Evolutionary conservation across 2,113 vertebrate species (phyloP).

Genomic region (Patagioenas fasciata): DNA sequence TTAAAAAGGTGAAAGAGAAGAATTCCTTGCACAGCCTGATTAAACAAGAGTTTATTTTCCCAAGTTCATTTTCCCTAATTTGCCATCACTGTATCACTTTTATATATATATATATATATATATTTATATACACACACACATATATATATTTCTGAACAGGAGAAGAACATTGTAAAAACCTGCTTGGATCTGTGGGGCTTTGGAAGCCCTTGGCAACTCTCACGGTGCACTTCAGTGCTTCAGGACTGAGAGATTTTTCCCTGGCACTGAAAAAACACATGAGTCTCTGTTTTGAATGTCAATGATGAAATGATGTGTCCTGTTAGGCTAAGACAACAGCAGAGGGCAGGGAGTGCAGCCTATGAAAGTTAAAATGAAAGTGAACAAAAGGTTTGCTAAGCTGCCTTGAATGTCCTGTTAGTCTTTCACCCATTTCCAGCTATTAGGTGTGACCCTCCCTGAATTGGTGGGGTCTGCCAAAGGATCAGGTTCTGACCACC

Average conservation of each 20-base stretch:
- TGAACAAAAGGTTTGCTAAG: background rate
- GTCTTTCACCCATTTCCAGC: background rate
- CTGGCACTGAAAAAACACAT: background rate
- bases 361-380: background rate
- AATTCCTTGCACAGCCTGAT: background rate
- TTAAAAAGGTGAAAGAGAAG: background rate
- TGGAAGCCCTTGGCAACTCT: background rate
- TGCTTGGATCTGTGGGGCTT: background rate
- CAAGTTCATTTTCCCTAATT: background rate
- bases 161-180: background rate
- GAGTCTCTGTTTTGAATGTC: background rate
- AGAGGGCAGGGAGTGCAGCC: background rate
- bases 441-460: constrained; percentile 13
- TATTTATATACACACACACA: too few species aligned
- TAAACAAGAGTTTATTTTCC: background rate
- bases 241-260: background rate
- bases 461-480: background rate
- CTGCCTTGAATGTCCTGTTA: background rate
- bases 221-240: background rate
- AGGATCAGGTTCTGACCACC: background rate
- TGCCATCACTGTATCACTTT: background rate
- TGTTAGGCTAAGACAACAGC: background rate
- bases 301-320: background rate
- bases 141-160: background rate
- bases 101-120: too few species aligned